A percentile compares a stretch with the other conserved stretches of the same genome.
phyloP scores from a whole-genome alignment of 2,113 vertebrate species.

The Takifugu flavidus region DNA sequence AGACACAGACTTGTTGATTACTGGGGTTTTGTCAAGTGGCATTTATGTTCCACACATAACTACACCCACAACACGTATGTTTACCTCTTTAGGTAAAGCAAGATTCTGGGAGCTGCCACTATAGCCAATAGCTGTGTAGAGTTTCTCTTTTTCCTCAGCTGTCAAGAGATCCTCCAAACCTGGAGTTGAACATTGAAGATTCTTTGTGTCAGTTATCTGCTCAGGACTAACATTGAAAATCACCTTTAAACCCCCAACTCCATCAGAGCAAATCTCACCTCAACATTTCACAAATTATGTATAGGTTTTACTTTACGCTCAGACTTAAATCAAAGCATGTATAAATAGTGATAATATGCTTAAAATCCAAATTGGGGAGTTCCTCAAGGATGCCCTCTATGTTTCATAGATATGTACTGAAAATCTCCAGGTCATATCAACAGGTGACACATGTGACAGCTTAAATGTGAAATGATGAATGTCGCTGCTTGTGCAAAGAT shows the following conservation, averaged over 20 bases:
- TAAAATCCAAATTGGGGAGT: no score
- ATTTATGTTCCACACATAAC: no score
- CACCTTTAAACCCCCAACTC: neutral
- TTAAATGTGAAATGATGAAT: no score
- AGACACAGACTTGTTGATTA: neutral
- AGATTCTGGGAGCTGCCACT: slow-evolving; percentile 87
- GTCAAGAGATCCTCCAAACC: slow-evolving; percentile 91
- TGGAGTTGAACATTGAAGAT: slow-evolving; percentile 34
- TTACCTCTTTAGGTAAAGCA: slow-evolving; percentile 85
- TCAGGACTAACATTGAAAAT: neutral
- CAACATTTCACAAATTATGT: neutral
- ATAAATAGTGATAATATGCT: no score
- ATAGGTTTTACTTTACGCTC: no score
- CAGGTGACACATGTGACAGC: no score
- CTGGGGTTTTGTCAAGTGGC: no score
- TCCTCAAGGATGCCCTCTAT: no score
- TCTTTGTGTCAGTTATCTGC: no score
- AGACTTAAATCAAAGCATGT: no score
- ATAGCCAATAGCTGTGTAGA: slow-evolving; percentile 95
- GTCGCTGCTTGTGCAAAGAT: neutral
- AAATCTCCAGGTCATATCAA: no score
- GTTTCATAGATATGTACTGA: no score
- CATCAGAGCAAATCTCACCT: neutral
- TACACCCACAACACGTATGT: neutral
- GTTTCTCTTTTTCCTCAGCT: slow-evolving; percentile 88